Percentiles rank a stretch among this genome's conserved stretches.
phyloP scores from a whole-genome alignment of 2,888 invertebrate genomes.

The Melieria picta region DNA sequence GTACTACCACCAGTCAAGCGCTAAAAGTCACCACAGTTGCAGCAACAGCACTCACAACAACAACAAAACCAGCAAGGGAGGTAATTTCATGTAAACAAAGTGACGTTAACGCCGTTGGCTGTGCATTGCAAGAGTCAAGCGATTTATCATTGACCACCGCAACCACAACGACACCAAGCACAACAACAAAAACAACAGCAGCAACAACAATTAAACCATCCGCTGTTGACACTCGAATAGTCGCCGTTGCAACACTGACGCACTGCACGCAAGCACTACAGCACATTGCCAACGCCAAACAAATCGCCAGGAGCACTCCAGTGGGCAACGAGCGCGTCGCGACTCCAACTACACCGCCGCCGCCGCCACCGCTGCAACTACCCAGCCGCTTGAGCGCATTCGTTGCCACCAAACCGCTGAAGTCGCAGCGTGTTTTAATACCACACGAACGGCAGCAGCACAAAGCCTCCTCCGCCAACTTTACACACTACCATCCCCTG shows the following conservation, averaged over 20 bases:
- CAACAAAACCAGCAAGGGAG: constrained; percentile 15
- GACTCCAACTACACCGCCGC: constrained; percentile 4
- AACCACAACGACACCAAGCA: neutral
- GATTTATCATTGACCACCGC: neutral
- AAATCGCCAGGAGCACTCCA: constrained; percentile 29
- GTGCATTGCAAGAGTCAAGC: constrained; percentile 4
- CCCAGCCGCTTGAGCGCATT: constrained; percentile 40
- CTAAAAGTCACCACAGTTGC: constrained; percentile 15
- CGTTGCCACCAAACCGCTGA: constrained; percentile 42
- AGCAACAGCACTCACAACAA: constrained; percentile 41
- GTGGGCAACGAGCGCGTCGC: neutral
- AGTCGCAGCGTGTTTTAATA: constrained; percentile 25
- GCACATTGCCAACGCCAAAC: constrained; percentile 43
- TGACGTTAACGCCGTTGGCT: neutral
- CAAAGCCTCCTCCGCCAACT: constrained; percentile 1
- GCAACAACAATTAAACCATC: too few species aligned
- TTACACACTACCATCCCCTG: neutral
- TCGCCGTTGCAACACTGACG: constrained; percentile 18
- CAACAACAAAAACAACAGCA: constrained; percentile 1
- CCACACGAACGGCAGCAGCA: constrained; percentile 5
- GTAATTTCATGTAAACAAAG: constrained; percentile 12
- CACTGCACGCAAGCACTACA: constrained; percentile 40
- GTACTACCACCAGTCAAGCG: neutral
- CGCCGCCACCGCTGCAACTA: constrained; percentile 18
- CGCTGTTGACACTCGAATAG: too few species aligned